Evolutionary conservation across 2,113 vertebrate species (phyloP).

Genomic region (Tichodroma muraria): DNA sequence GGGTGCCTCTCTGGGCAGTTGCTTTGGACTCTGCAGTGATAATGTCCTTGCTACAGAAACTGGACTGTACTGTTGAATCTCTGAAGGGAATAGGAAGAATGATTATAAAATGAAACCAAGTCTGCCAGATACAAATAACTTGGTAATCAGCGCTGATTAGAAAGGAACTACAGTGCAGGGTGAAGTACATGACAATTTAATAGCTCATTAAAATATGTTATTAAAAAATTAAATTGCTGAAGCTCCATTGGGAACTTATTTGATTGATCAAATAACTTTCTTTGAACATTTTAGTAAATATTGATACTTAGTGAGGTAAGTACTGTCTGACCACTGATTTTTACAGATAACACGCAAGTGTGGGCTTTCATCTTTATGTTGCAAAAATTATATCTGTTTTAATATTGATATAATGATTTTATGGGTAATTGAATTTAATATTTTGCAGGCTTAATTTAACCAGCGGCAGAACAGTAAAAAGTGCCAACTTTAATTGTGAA

Average conservation of each 20-base stretch:
- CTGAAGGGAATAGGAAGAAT: background rate
- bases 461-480: slow-evolving; percentile 31
- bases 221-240: slow-evolving; percentile 36
- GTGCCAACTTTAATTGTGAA: slow-evolving; percentile 9
- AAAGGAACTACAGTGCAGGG: background rate
- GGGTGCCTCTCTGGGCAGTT: background rate
- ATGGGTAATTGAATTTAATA: slow-evolving; percentile 53
- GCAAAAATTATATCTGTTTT: slow-evolving; percentile 47
- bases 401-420: slow-evolving; percentile 48
- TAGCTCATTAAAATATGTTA: slow-evolving; percentile 17
- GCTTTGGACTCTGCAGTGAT: background rate
- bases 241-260: background rate
- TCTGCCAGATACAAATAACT: background rate
- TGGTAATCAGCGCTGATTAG: slow-evolving; percentile 25
- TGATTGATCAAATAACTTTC: background rate
- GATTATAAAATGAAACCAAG: background rate
- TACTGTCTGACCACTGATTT: background rate
- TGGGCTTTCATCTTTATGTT: background rate
- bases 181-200: slow-evolving; percentile 5
- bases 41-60: background rate
- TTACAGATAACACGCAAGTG: background rate
- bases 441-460: slow-evolving; percentile 55
- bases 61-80: background rate
- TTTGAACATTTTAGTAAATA: slow-evolving; percentile 35
- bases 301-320: slow-evolving; percentile 8